Evolutionary conservation across 2,888 invertebrate species (phyloP), one percentile per base, ranked within the genome.

Genomic region (Antitype chi): DNA sequence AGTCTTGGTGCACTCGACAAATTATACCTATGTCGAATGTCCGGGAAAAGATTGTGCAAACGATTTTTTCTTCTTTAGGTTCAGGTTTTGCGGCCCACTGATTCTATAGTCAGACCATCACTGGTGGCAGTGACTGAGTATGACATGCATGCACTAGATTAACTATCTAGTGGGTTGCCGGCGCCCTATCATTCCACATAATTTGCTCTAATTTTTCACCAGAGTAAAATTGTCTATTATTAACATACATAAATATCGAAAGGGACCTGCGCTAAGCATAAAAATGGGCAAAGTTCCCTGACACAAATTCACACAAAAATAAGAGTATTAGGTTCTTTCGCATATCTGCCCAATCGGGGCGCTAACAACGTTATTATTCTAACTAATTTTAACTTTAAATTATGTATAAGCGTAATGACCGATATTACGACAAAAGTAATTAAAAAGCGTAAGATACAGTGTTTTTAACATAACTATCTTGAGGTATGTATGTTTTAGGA

Each of bases 391-490:
- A 52, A 80, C 32, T 66, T 83, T 83, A 85, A 84, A n/a, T 69
- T 38, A 67, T 9, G 9, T 85, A 87, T 89, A 90, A 90, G 90
- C 90, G 89, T 90, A 90, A 80, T 89, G 87, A 80, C 86, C 86
- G 70, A 78, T 53, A 69, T 81, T 70, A 78, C 47, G 49, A 75
- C 38, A 62, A 59, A 69, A 60, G n/a, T 13, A 47, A 47, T 62
- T 70, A 28, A 49, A 66, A 70, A 52, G 25, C 38, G 43, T 78
- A 74, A 80, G 70, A 60, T 28, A 43, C 28, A 8, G 43, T 43
- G 7, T 63, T 77, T 68, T 73, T 28, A 60, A 60, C 52, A 74
- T 71, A 80, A 84, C 25, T 81, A 57, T 71, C 17, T 60, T 76
- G 85, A 84, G 84, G 85, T 84, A 85, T 76, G 71, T 25, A 17